A percentile compares a stretch with the other conserved stretches of the same genome.
Conservation (phyloP, 2,888 invertebrate genomes). For the Vanessa cardui region DNA sequence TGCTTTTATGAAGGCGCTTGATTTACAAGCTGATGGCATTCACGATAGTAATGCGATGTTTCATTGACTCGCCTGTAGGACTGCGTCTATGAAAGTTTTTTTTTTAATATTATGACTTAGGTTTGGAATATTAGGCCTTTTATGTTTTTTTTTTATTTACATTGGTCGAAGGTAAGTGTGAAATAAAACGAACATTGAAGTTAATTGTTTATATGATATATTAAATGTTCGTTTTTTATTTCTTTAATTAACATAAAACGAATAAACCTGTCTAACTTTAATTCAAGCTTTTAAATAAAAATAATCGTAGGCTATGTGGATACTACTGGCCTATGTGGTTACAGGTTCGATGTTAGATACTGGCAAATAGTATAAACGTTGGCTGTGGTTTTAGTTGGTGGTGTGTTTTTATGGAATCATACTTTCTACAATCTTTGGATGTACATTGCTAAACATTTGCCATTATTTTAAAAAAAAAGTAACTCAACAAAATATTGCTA, state of each 20-base stretch:
- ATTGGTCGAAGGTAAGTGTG: constrained; percentile 3
- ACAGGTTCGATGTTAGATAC: background rate
- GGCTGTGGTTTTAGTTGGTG: too few relatives aligned
- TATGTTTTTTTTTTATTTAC: background rate
- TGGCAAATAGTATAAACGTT: background rate
- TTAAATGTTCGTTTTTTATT: background rate
- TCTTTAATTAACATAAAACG: constrained; percentile 1
- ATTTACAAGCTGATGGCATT: constrained; percentile 39
- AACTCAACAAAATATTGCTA: too few relatives aligned
- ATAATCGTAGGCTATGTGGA: background rate
- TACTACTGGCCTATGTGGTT: background rate
- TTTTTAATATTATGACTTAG: background rate
- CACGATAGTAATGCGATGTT: constrained; percentile 30
- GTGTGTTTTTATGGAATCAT: too few relatives aligned
- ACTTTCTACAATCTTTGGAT: too few relatives aligned
- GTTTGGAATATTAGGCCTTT: background rate
- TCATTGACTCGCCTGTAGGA: constrained; percentile 8
- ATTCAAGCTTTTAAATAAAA: background rate
- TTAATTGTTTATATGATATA: constrained; percentile 7
- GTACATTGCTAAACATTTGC: too few relatives aligned
- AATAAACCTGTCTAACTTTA: constrained; percentile 4
- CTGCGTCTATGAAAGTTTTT: background rate
- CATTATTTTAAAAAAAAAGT: too few relatives aligned
- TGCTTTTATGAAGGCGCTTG: constrained; percentile 34
- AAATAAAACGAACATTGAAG: constrained; percentile 4